Percentiles rank a stretch among this genome's conserved stretches.
Evolutionary conservation across 2,888 invertebrate species (phyloP).

Genomic region (Polyploca ridens): DNA sequence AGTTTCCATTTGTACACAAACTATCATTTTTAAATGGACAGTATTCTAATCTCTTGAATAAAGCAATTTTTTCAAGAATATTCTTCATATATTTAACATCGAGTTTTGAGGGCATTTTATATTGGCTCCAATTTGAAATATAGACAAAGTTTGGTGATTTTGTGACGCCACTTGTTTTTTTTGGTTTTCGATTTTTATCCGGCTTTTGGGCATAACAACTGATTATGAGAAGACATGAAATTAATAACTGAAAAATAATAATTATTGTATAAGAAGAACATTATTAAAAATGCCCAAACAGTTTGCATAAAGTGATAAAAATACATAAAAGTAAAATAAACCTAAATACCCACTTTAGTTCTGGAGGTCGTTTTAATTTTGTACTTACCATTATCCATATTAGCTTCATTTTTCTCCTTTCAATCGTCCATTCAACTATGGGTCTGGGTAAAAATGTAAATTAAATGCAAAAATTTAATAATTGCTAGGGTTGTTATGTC

Average conservation of each 20-base stretch:
- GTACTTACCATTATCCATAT: not conserved
- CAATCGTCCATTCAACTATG: not conserved
- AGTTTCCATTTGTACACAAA: not conserved
- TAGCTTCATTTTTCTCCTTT: not conserved
- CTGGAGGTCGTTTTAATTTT: not conserved
- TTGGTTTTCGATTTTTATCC: not conserved
- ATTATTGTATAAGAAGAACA: not conserved
- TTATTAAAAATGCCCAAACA: not conserved
- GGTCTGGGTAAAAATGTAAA: not conserved
- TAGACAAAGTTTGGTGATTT: constrained; percentile 17
- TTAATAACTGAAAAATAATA: not conserved
- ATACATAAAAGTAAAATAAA: not conserved
- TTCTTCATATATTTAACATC: constrained; percentile 23
- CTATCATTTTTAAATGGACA: constrained; percentile 36
- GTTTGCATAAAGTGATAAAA: not conserved
- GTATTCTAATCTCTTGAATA: constrained; percentile 28
- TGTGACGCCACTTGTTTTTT: not conserved
- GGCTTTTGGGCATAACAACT: not conserved
- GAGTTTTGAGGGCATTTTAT: constrained; percentile 33
- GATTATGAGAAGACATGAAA: not conserved
- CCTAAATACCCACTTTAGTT: not conserved
- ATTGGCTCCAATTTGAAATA: constrained; percentile 40
- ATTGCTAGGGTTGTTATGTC: not conserved
- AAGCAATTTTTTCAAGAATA: constrained; percentile 31
- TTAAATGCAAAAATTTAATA: not conserved